Conservation (phyloP, 1,140 invertebrate genomes). For the Acarapis woodi region DNA sequence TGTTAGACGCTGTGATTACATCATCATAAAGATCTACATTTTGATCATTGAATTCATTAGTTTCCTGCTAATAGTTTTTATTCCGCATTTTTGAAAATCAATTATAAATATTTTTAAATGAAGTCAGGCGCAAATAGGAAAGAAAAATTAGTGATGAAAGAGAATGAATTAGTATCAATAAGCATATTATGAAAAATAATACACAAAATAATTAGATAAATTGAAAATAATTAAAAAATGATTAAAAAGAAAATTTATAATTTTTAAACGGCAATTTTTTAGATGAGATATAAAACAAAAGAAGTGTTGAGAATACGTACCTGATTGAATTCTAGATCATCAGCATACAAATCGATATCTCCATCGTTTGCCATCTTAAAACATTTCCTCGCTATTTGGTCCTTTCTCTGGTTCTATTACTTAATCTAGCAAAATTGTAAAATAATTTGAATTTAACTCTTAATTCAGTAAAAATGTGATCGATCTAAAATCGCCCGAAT, state of each 20-base stretch:
- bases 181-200: not conserved
- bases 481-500: too few species aligned
- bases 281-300: conserved; percentile 3
- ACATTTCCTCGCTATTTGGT: too few species aligned
- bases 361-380: conserved; percentile 79
- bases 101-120: conserved; percentile 1
- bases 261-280: too few species aligned
- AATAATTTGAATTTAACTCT: too few species aligned
- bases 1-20: conserved; percentile 50
- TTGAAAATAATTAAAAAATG: not conserved
- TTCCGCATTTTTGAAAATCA: not conserved
- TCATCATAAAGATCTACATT: conserved; percentile 67
- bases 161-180: conserved; percentile 2
- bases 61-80: conserved; percentile 15
- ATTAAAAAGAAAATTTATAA: too few species aligned
- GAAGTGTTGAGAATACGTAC: conserved; percentile 19
- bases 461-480: too few species aligned
- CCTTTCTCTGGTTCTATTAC: too few species aligned
- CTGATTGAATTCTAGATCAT: conserved; percentile 78
- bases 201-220: conserved; percentile 2
- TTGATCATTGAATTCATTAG: conserved; percentile 16
- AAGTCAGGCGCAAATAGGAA: conserved; percentile 11
- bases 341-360: conserved; percentile 85
- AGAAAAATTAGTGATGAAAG: conserved; percentile 7
- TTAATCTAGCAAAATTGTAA: too few species aligned